Percentiles rank a stretch among this genome's conserved stretches.
These are phyloP conservation scores for Drosophila robusta DNA, from an alignment of 2,888 invertebrate species.

Conservation along the genomic window DNA sequence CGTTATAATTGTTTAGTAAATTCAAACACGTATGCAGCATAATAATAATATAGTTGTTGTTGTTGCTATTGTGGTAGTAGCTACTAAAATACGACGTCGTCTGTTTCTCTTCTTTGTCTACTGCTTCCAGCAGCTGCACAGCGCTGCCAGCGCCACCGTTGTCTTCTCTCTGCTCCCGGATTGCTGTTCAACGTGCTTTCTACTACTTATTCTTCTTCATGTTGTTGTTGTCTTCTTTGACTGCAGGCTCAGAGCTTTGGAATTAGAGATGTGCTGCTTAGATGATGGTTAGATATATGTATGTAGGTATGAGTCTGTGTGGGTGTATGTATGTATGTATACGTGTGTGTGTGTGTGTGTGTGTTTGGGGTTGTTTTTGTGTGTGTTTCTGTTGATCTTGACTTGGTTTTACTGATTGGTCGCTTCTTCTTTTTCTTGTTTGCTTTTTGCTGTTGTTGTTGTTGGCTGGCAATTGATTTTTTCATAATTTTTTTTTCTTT, in stretches of 20 bases:
- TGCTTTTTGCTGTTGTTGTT: constrained; percentile 57
- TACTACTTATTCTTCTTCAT: constrained; percentile 14
- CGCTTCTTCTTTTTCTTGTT: constrained; percentile 55
- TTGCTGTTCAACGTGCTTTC: constrained; percentile 47
- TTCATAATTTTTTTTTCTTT: constrained; percentile 66
- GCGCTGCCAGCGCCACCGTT: constrained; percentile 48
- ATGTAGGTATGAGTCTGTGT: constrained; percentile 44
- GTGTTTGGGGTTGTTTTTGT: constrained; percentile 28
- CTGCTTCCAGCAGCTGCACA: constrained; percentile 45
- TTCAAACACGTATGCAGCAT: constrained; percentile 79
- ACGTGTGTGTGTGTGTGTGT: constrained; percentile 30
- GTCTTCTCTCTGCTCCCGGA: constrained; percentile 36
- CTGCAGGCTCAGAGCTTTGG: constrained; percentile 78
- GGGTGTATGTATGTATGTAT: constrained; percentile 35
- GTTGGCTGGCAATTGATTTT: constrained; percentile 77
- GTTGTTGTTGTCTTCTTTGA: constrained; percentile 28
- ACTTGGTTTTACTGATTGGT: constrained; percentile 70
- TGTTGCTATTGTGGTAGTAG: constrained; percentile 60
- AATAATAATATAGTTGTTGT: constrained; percentile 59
- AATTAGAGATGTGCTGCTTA: constrained; percentile 77
- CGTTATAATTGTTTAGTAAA: constrained; percentile 79
- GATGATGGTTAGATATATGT: constrained; percentile 61
- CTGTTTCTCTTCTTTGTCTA: constrained; percentile 24
- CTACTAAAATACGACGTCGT: constrained; percentile 56
- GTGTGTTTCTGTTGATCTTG: constrained; percentile 66